phyloP scores from a whole-genome alignment of 2,113 vertebrate genomes.

The Anhinga anhinga region DNA sequence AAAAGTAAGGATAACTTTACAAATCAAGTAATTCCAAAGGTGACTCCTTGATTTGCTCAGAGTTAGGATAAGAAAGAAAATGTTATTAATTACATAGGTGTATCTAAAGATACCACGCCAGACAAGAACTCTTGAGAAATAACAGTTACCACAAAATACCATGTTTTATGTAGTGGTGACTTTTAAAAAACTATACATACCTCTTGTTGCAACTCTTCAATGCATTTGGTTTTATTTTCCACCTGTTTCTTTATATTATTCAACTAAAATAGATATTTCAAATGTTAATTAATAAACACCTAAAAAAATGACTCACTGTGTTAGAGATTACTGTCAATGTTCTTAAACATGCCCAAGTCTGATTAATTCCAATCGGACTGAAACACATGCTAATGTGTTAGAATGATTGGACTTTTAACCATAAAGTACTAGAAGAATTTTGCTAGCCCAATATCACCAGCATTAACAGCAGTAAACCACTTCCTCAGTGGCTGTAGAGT shows the following conservation, averaged over 20 bases:
- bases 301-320: neutral
- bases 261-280: slow-evolving; percentile 71
- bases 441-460: neutral
- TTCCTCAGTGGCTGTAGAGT: neutral
- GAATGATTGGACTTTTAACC: neutral
- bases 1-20: neutral
- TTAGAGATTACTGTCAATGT: neutral
- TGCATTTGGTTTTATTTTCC: slow-evolving; percentile 79
- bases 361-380: neutral
- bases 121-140: neutral
- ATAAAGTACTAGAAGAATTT: neutral
- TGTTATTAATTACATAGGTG: neutral
- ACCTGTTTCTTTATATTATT: slow-evolving; percentile 80
- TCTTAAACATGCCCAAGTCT: neutral
- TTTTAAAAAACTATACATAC: slow-evolving; percentile 66
- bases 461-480: neutral
- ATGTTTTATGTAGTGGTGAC: neutral
- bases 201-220: slow-evolving; percentile 84
- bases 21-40: neutral
- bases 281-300: neutral
- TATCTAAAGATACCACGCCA: neutral
- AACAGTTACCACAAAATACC: neutral
- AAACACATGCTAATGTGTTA: neutral
- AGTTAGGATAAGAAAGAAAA: neutral
- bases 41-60: neutral